Base-by-base conservation (phyloP, 2,797 vertebrate species). In the Tenualosa thibaudeaui region DNA sequence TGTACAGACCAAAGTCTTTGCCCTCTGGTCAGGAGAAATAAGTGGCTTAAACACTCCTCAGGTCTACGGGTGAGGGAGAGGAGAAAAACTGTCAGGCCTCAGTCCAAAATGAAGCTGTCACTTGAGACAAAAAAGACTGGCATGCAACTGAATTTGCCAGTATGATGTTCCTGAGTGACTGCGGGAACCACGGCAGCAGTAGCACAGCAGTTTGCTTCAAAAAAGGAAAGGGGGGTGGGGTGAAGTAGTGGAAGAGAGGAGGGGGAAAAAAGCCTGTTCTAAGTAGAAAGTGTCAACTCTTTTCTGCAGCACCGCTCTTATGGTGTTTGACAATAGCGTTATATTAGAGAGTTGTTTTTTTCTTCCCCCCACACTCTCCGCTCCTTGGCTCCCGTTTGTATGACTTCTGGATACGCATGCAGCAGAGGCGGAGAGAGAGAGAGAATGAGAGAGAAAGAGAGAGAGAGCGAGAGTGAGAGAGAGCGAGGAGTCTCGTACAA, bases 281-380 rank as follows among this genome's bases (percentile, higher is more conserved):
- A 75, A 40, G 68, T 75, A 15, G 37, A 75, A 75, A 43, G 31
- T 75, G 68, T 75, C 68, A 75, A 43, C 68, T 75, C 68, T 75
- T 75, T 40, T 78, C 19, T 46, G 71, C 37, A 1, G 37, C 68
- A 43, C 37, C 17, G 17, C 37, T 78, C 37, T 78, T 78, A 78
- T 78, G 37, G 46, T 78, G 71, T 78, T 78, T 78, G 71, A 78
- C 71, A 78, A 78, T 78, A 78, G 71, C 40, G 71, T 78, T 78
- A 46, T 78, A 43, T 78, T 40, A 78, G 71, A 78, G 71, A 78
- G 71, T 78, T 78, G 37, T 43, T 78, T 78, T 78, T 78, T 31
- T 26, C 31, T 31, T 71, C 31, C 65, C 65, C 65, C 17, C 17
- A 3, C 17, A 5, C 17, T 22, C 17, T 17, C 22, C 12, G 71